Percentiles rank a stretch among this genome's conserved stretches.
These are phyloP conservation scores for Penelope pileata DNA, from an alignment of 2,113 vertebrate genomes.

Conservation along the genomic window DNA sequence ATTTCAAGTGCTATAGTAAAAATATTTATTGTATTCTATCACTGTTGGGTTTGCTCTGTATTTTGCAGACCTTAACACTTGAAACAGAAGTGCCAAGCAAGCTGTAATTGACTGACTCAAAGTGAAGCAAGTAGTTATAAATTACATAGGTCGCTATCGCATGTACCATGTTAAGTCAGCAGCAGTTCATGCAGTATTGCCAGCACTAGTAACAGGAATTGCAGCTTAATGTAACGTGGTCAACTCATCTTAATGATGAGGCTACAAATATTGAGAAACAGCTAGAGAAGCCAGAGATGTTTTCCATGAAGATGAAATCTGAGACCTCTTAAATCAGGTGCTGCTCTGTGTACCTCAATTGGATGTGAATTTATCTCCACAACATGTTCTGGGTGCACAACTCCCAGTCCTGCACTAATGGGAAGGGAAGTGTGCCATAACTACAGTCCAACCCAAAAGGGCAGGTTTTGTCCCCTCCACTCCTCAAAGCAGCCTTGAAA, in stretches of 20 bases:
- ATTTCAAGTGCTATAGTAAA: slow-evolving; percentile 43
- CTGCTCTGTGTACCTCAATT: not conserved
- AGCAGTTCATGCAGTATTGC: not conserved
- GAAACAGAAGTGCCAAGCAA: not conserved
- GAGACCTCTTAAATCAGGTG: not conserved
- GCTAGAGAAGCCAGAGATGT: not conserved
- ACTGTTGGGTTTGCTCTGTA: not conserved
- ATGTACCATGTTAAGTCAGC: fast-evolving
- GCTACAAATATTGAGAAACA: not conserved
- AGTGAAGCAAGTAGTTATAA: not conserved
- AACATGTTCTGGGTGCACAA: not conserved
- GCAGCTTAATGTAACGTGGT: not conserved
- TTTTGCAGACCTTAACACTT: slow-evolving; percentile 20
- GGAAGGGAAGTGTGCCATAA: not conserved
- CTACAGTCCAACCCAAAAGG: not conserved
- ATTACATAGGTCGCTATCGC: fast-evolving
- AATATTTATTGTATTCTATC: slow-evolving; percentile 52
- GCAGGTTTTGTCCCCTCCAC: not conserved
- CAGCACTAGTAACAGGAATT: not conserved
- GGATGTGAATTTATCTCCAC: fast-evolving
- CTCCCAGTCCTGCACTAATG: not conserved
- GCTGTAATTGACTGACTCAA: not conserved
- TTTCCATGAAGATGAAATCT: not conserved
- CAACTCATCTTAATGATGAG: not conserved
- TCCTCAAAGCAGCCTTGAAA: not conserved